phyloP scores from a whole-genome alignment of 64 coral and sea anemone species.

The Pocillopora damicornis region DNA sequence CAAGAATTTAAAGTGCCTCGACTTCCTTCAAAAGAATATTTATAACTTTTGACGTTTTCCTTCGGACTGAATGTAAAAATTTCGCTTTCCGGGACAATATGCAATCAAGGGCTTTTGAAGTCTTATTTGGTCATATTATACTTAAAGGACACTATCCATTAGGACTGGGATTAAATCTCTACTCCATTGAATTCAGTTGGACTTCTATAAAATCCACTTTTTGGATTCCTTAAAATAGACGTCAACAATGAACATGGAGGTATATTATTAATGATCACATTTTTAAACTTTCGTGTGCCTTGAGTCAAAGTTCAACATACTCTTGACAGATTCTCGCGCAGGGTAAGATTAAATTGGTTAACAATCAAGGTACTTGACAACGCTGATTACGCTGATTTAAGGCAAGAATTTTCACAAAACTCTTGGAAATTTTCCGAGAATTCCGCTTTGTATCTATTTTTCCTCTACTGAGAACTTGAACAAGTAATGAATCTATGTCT shows the following conservation, averaged over 20 bases:
- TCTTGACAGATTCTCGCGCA: neutral
- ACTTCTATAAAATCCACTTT: neutral
- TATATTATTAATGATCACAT: neutral
- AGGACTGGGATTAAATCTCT: neutral
- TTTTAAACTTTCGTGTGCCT: neutral
- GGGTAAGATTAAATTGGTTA: too few relatives aligned
- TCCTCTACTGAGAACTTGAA: neutral
- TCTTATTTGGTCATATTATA: neutral
- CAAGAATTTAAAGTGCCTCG: neutral
- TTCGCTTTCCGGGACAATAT: constrained; percentile 17
- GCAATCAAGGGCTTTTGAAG: neutral
- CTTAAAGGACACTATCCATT: neutral
- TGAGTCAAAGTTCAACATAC: neutral
- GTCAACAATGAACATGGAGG: neutral
- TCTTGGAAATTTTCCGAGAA: too few relatives aligned
- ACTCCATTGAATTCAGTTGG: neutral
- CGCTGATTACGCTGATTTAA: too few relatives aligned
- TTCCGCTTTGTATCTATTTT: too few relatives aligned
- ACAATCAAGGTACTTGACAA: too few relatives aligned
- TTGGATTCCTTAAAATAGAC: neutral
- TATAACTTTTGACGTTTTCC: neutral
- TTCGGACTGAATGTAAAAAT: neutral
- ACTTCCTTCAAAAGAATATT: neutral
- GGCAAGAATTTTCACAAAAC: too few relatives aligned
- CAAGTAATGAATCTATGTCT: neutral